Evolutionary conservation across 2,888 invertebrate species (phyloP).

Genomic region (Sylvicola cinctus): DNA sequence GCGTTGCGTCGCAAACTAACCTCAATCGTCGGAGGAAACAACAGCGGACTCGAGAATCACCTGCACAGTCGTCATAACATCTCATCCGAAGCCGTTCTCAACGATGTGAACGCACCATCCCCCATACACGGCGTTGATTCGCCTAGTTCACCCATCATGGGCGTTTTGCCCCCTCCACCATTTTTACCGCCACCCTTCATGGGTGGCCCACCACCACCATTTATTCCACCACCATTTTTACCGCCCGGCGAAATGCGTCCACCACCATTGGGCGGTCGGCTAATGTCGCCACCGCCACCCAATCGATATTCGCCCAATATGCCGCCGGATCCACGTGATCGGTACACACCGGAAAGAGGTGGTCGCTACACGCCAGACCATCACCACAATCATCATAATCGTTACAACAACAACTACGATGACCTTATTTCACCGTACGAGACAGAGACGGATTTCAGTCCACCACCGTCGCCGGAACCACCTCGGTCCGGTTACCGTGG

Average conservation of each 20-base stretch:
- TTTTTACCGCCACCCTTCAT: constrained; percentile 30
- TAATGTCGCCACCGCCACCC: constrained; percentile 30
- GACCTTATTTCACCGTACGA: constrained; percentile 27
- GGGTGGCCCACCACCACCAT: constrained; percentile 37
- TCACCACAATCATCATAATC: constrained; percentile 18
- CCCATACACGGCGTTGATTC: constrained; percentile 23
- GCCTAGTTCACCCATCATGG: constrained; percentile 24
- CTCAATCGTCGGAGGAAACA: constrained; percentile 13
- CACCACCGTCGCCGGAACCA: constrained; percentile 35
- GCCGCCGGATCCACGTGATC: constrained; percentile 16
- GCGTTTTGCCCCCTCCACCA: constrained; percentile 34
- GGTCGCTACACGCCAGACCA: constrained; percentile 33
- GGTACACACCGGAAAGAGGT: constrained; percentile 20
- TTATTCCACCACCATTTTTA: constrained; percentile 35
- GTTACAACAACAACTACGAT: constrained; percentile 18
- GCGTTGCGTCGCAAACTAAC: constrained; percentile 39
- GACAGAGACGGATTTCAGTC: constrained; percentile 46
- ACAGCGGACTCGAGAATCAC: constrained; percentile 1
- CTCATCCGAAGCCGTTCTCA: too few species aligned
- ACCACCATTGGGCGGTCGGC: constrained; percentile 27
- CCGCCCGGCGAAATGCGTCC: constrained; percentile 32
- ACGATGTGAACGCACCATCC: constrained; percentile 15
- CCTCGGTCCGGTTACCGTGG: constrained; percentile 22
- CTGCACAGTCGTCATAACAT: neutral
- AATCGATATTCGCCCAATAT: constrained; percentile 13